Evolutionary conservation across 2,113 vertebrate genomes (phyloP).

Genomic region (Dendropsophus ebraccatus): DNA sequence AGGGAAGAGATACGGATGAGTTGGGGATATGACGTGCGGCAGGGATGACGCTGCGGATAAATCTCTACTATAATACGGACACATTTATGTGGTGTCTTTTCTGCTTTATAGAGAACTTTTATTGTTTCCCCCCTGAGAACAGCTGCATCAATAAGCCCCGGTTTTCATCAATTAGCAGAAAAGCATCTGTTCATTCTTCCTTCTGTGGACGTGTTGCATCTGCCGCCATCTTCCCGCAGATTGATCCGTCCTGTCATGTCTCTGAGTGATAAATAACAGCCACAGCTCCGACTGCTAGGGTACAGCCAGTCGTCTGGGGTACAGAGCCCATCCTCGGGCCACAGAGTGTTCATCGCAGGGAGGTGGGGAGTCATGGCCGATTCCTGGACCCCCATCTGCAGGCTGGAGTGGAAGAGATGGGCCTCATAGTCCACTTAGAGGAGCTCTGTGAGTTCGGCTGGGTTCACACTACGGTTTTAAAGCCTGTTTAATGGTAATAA

Average conservation of each 20-base stretch:
- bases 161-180: slow-evolving; percentile 10
- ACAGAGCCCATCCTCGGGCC: not conserved
- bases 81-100: not conserved
- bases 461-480: too few species aligned
- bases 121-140: not conserved
- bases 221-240: not conserved
- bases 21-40: too few species aligned
- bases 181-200: slow-evolving; percentile 5
- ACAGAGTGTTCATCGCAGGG: not conserved
- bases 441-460: too few species aligned
- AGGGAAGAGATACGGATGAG: too few species aligned
- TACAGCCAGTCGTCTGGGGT: not conserved
- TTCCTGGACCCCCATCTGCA: too few species aligned
- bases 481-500: too few species aligned
- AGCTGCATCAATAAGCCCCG: not conserved
- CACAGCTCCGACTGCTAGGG: not conserved
- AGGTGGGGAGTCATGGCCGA: too few species aligned
- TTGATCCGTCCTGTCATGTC: not conserved
- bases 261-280: not conserved
- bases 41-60: too few species aligned
- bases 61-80: not conserved
- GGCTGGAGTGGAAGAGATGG: too few species aligned
- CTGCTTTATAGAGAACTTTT: not conserved
- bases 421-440: too few species aligned
- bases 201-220: not conserved